Conservation (phyloP, 2,113 vertebrate species). For the Hippocampus comes region DNA sequence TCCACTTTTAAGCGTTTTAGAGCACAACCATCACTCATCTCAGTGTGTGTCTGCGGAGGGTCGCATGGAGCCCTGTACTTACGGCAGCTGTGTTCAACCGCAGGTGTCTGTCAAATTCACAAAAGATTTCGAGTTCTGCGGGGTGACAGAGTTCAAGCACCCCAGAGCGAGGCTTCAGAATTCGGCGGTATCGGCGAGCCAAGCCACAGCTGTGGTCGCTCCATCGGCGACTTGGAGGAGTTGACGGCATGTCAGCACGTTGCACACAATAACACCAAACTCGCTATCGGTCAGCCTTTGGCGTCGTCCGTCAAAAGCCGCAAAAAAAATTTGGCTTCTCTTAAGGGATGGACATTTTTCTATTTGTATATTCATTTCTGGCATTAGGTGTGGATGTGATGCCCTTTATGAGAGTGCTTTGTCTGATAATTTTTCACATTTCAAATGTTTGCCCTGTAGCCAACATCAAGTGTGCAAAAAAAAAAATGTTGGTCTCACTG, state of each 20-base stretch:
- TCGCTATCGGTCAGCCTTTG: background rate
- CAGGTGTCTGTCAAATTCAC: conserved; percentile 44
- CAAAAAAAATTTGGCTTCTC: no score
- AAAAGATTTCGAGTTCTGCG: background rate
- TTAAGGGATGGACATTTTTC: no score
- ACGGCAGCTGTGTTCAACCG: conserved; percentile 51
- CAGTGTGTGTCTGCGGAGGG: conserved; percentile 9
- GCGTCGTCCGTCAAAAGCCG: background rate
- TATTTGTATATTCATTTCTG: no score
- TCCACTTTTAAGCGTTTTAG: background rate
- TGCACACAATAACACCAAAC: conserved; percentile 15
- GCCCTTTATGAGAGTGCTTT: no score
- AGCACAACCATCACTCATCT: conserved; percentile 11
- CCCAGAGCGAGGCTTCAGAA: conserved; percentile 41
- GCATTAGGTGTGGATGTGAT: no score
- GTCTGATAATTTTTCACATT: no score
- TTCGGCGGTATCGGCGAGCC: conserved; percentile 14
- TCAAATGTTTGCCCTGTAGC: no score
- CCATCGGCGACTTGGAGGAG: conserved; percentile 33
- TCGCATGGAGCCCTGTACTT: conserved; percentile 35
- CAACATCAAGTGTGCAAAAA: no score
- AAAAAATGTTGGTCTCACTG: no score
- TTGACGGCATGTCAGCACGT: conserved; percentile 24
- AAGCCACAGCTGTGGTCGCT: conserved; percentile 50
- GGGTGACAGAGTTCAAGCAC: conserved; percentile 53